Evolutionary conservation across 2,888 invertebrate species (phyloP).

Genomic region (Zele albiditarsus): DNA sequence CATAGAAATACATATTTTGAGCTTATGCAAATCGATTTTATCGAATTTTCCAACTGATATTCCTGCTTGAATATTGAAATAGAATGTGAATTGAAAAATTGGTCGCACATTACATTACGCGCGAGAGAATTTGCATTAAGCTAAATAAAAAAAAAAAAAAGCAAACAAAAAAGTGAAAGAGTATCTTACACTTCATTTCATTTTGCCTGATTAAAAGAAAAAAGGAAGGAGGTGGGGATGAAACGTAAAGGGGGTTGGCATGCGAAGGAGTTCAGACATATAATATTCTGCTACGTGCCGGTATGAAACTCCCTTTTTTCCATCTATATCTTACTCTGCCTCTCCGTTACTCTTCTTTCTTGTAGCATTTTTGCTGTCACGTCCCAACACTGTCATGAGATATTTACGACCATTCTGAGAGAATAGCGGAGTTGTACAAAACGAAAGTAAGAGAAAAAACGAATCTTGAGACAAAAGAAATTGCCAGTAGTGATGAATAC

Average conservation of each 20-base stretch:
- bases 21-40: no score
- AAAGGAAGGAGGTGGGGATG: not conserved
- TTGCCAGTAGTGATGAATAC: not conserved
- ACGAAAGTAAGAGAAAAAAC: not conserved
- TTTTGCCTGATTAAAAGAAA: slow-evolving; percentile 22
- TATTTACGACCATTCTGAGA: slow-evolving; percentile 15
- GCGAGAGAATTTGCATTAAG: not conserved
- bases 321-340: not conserved
- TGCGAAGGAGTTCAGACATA: slow-evolving; percentile 4
- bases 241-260: not conserved
- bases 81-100: not conserved
- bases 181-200: slow-evolving; percentile 10
- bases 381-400: slow-evolving; percentile 26
- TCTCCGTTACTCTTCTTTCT: not conserved
- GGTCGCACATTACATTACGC: not conserved
- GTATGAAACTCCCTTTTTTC: slow-evolving; percentile 1
- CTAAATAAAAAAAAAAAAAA: not conserved
- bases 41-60: no score
- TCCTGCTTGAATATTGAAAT: not conserved
- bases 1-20: no score
- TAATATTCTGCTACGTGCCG: slow-evolving; percentile 33
- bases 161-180: not conserved
- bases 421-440: not conserved
- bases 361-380: slow-evolving; percentile 23
- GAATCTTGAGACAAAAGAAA: slow-evolving; percentile 1